phyloP scores from a whole-genome alignment of 2,113 vertebrate species.

The Trichomycterus rosablanca region DNA sequence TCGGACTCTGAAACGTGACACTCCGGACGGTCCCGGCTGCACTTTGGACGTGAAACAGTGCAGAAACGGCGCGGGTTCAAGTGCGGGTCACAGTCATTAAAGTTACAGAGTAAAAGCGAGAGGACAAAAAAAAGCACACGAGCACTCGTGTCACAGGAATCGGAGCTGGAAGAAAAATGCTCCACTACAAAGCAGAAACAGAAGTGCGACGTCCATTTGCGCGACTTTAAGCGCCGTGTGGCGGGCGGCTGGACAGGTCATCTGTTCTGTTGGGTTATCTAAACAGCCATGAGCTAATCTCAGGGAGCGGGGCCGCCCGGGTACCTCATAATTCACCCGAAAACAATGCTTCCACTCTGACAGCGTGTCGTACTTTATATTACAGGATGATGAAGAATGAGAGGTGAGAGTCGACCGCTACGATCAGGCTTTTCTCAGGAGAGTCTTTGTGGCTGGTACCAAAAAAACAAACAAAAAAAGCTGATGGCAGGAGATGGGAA shows the following conservation, averaged over 20 bases:
- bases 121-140: background rate
- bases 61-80: conserved; percentile 44
- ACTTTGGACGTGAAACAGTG: conserved; percentile 23
- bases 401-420: too few relatives aligned
- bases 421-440: too few relatives aligned
- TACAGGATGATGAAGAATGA: too few relatives aligned
- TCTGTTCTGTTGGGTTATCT: conserved; percentile 34
- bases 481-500: background rate
- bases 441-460: too few relatives aligned
- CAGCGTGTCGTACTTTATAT: too few relatives aligned
- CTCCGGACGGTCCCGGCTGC: conserved; percentile 31
- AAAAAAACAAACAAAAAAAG: background rate
- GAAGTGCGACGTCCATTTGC: conserved; percentile 23
- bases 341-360: too few relatives aligned
- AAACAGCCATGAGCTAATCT: conserved; percentile 32
- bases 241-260: conserved; percentile 26
- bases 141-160: conserved; percentile 2
- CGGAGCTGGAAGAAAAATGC: conserved; percentile 17
- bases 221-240: conserved; percentile 14
- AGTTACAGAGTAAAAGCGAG: conserved; percentile 45
- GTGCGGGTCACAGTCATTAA: conserved; percentile 41
- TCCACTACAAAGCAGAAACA: too few relatives aligned
- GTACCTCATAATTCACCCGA: conserved; percentile 32
- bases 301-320: conserved; percentile 22
- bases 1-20: conserved; percentile 46